Percentiles rank a stretch among this genome's conserved stretches.
phyloP scores from a whole-genome alignment of 2,888 invertebrate genomes.

The Drosophila pseudotakahashii region DNA sequence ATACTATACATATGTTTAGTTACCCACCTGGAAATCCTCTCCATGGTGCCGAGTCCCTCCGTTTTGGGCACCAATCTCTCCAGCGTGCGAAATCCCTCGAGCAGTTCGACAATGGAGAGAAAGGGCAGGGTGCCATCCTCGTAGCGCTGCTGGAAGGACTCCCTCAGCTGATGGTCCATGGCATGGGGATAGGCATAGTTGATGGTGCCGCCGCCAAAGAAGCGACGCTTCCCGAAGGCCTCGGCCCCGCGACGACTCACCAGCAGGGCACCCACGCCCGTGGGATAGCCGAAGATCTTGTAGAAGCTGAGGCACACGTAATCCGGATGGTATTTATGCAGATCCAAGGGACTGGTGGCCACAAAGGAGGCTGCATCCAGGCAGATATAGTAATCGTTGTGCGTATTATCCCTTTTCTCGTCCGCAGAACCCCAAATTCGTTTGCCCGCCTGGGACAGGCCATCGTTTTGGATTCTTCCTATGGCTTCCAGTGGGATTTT shows the following conservation, averaged over 20 bases:
- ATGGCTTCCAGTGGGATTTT: slow-evolving; percentile 94
- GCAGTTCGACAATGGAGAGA: slow-evolving; percentile 91
- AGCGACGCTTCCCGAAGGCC: slow-evolving; percentile 86
- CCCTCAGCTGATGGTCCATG: slow-evolving; percentile 89
- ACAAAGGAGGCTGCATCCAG: slow-evolving; percentile 95
- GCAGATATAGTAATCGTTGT: slow-evolving; percentile 88
- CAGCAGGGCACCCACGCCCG: slow-evolving; percentile 95
- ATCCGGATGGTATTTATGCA: slow-evolving; percentile 90
- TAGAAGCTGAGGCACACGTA: slow-evolving; percentile 97
- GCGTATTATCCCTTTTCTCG: too few relatives aligned
- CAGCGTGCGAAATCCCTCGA: slow-evolving; percentile 92
- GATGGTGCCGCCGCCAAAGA: slow-evolving; percentile 98
- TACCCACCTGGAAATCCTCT: slow-evolving; percentile 86
- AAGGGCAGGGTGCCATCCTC: slow-evolving; percentile 98
- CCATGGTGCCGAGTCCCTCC: slow-evolving; percentile 84
- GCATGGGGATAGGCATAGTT: slow-evolving; percentile 91
- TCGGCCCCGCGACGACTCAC: slow-evolving; percentile 86
- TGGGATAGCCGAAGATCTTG: slow-evolving; percentile 97
- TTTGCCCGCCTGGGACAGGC: slow-evolving; percentile 84
- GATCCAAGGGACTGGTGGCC: slow-evolving; percentile 91
- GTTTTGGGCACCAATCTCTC: slow-evolving; percentile 86
- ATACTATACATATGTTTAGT: too few relatives aligned
- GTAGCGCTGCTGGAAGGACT: slow-evolving; percentile 90
- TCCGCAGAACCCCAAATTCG: slow-evolving; percentile 51
- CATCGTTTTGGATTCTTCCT: slow-evolving; percentile 87